These are phyloP conservation scores for Crocidura indochinensis DNA, from an alignment of 2,797 vertebrate genomes.

Conservation along the genomic window DNA sequence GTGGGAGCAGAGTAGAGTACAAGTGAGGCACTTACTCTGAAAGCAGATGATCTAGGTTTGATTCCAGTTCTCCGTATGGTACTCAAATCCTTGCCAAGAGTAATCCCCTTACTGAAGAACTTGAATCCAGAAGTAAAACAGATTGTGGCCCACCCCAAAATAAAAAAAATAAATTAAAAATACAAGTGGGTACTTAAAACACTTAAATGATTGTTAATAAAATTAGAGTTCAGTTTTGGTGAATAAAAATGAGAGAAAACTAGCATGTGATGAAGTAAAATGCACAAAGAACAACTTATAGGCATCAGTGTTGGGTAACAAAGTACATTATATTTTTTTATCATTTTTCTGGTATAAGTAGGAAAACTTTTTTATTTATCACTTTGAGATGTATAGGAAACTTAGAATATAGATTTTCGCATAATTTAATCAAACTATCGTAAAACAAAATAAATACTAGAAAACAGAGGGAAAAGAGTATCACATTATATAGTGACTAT, in stretches of 20 bases:
- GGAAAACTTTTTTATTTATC: constrained; percentile 24
- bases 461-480: not conserved
- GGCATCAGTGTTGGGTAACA: not conserved
- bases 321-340: constrained; percentile 14
- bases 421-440: not conserved
- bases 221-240: not conserved
- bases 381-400: constrained; percentile 60
- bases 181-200: constrained; percentile 21
- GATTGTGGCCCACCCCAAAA: too few relatives aligned
- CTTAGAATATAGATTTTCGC: not conserved
- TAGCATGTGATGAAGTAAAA: constrained; percentile 21
- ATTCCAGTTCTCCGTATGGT: too few relatives aligned
- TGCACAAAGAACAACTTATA: not conserved
- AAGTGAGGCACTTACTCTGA: too few relatives aligned
- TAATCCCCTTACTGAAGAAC: too few relatives aligned
- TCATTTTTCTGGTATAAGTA: constrained; percentile 26
- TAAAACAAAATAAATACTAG: not conserved
- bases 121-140: too few relatives aligned
- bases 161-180: too few relatives aligned
- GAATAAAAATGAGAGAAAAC: not conserved
- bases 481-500: constrained; percentile 61
- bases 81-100: too few relatives aligned
- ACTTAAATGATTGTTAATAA: constrained; percentile 40
- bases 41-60: too few relatives aligned
- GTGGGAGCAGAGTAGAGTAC: too few relatives aligned